Conservation (phyloP, 2,888 invertebrate genomes). For the Melieria omissa region DNA sequence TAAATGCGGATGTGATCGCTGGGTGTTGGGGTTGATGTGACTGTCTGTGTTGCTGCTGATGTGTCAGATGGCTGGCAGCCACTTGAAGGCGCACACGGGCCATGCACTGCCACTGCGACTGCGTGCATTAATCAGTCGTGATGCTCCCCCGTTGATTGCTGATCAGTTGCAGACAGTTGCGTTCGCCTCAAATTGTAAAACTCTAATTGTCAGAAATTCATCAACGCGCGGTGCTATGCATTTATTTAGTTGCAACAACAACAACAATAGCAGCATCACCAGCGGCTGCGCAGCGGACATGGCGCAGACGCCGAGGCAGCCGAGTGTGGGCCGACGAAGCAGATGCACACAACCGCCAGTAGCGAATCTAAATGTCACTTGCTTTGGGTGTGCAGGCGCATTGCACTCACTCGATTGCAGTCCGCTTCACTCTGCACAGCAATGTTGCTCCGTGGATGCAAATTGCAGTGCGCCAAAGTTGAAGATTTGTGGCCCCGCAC, state of each 20-base stretch:
- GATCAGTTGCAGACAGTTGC: conserved; percentile 33
- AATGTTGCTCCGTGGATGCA: conserved; percentile 15
- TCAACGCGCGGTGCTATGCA: background rate
- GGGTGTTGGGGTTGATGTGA: background rate
- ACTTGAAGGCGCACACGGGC: too few species aligned
- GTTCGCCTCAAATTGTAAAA: conserved; percentile 12
- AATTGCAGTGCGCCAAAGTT: conserved; percentile 40
- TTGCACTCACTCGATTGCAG: background rate
- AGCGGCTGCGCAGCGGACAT: background rate
- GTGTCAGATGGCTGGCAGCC: too few species aligned
- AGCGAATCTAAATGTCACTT: conserved; percentile 48
- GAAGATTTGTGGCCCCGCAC: too few species aligned
- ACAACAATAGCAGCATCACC: background rate
- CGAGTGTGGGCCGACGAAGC: conserved; percentile 26
- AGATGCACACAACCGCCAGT: conserved; percentile 35
- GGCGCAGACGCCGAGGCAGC: conserved; percentile 15
- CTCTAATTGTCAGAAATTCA: conserved; percentile 24
- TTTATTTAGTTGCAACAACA: background rate
- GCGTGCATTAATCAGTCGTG: conserved; percentile 6
- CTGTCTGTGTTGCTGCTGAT: too few species aligned
- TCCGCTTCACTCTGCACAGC: background rate
- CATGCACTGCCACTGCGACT: too few species aligned
- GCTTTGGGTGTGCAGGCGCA: conserved; percentile 38
- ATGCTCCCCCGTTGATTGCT: conserved; percentile 39
- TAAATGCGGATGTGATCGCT: conserved; percentile 15